Evolutionary conservation across 92 coral and sea anemone species (phyloP), one percentile per base, ranked within the genome.

Genomic region (Desmophyllum pertusum): DNA sequence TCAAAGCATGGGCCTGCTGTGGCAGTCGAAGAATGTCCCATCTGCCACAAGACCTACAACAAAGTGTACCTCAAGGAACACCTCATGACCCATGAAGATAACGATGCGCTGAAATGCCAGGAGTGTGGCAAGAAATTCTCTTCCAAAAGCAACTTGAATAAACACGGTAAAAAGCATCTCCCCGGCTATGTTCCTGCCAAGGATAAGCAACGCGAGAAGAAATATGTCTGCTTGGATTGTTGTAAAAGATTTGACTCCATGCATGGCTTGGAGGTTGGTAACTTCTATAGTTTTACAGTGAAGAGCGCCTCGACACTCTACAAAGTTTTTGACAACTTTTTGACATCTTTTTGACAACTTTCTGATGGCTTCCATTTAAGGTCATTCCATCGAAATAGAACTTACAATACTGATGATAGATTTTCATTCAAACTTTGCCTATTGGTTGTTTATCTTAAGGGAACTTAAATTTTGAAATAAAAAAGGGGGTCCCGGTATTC

Each of bases 121-220:
- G 83, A 87, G 39, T 94, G 98, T 73, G 90, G 88, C 45, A 94
- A 94, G 71, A 59, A 70, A 25, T 94, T 94, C 82, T 94, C 98
- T 31, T 94, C 98, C 23, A 86, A 80, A 38, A 94, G 98, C 64
- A 94, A 94, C 75, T 90, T 94, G 25, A 87, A 80, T 37, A 94
- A 94, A 67, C 98, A 94, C 76, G 70, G 80, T 39, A 94, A 88
- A 21, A 94, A 94, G 70, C 98, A 94, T 65, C 84, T 67, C 23
- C 92, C 95, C 0, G 93, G 80, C 40, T 94, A 94, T 77, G 86
- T 65, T 2, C 98, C 95, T 7, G 69, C 40, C 21, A 62, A 69
- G 23, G 84, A 71, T 35, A 84, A 81, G 77, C 82, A 85, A 7
- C 75, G 92, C 10, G 86, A 65, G 74, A 92, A 85, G 73, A 81